phyloP scores from a whole-genome alignment of 1,140 invertebrate species.

The Maconellicoccus hirsutus region DNA sequence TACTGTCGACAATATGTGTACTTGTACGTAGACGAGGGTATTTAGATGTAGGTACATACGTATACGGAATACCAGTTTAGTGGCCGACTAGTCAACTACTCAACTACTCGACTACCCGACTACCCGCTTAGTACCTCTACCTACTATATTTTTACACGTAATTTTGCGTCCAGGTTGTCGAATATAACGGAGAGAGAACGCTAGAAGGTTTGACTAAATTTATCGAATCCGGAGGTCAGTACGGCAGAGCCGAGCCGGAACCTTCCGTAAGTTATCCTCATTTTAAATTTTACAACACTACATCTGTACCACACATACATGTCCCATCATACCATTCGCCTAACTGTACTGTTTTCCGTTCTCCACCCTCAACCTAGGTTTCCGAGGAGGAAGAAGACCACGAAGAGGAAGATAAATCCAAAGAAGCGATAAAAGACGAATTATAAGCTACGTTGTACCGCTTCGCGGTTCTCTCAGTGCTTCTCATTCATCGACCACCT shows the following conservation, averaged over 20 bases:
- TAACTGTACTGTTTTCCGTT: not conserved
- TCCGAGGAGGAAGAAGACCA: not conserved
- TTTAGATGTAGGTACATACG: too few relatives aligned
- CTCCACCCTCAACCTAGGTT: not conserved
- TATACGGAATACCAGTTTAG: too few relatives aligned
- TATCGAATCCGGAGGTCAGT: constrained; percentile 64
- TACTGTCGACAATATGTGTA: too few relatives aligned
- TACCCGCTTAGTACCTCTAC: too few relatives aligned
- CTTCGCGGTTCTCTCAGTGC: too few relatives aligned
- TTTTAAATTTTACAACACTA: not conserved
- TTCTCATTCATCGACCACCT: not conserved
- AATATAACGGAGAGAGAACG: constrained; percentile 91
- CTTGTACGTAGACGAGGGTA: too few relatives aligned
- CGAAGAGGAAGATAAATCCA: not conserved
- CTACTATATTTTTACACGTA: not conserved
- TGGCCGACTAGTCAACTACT: too few relatives aligned
- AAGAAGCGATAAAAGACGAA: constrained; percentile 12
- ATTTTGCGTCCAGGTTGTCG: constrained; percentile 49
- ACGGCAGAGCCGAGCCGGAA: constrained; percentile 47
- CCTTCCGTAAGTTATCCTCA: not conserved
- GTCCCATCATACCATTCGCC: too few relatives aligned
- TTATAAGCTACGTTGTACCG: not conserved
- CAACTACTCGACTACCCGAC: too few relatives aligned
- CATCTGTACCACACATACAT: too few relatives aligned
- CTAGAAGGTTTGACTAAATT: constrained; percentile 88